Base-by-base conservation (phyloP, 2,797 vertebrate genomes). In the Bradypodion ventrale region DNA sequence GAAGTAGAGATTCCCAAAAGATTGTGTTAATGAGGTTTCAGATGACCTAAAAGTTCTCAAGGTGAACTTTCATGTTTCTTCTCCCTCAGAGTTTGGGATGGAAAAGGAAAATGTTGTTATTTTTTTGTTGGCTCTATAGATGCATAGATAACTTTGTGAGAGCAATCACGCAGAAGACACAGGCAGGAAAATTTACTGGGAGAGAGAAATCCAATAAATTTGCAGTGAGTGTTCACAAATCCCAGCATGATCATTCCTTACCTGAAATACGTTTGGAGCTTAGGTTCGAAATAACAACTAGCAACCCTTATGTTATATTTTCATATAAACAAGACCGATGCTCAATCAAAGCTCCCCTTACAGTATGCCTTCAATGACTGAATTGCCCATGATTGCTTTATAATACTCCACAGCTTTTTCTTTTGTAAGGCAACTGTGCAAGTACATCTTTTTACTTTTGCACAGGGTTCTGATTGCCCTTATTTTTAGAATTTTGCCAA, bases 401-500 rank as follows among this genome's bases (percentile, higher is more conserved):
- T 72, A 62, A 69, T 15, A 2, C 21, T 80, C 27, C 13, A 32
- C 15, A n/a, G 35, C 16, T 29, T 25, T 44, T 59, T 63, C 62
- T 76, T 83, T 44, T 83, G 63, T 35, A 62, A 42, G 23, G 44
- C 56, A 37, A 46, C 32, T 78, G 3, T 63, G 59, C 60, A 29
- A 63, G 8, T 56, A 56, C 15, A 84, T 42, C 7, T 49, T 63
- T 59, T 72, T 37, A 68, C 32, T 29, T 78, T 40, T 29, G 27
- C 35, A 25, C n/a, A 46, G 42, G n/a, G 32, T 40, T 52, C 32
- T 63, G 68, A 63, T 35, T 78, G 27, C 32, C 56, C 59, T 29
- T n/a, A 73, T n/a, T 72, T n/a, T 84, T 56, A 72, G 23, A 75
- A 35, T 77, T 44, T 72, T 78, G 40, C 21, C 75, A 63, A 40